Percentiles rank a stretch among this genome's conserved stretches.
Evolutionary conservation across 35 echinoderm and acorn worm genomes (phyloP).

Genomic region (Apostichopus californicus): DNA sequence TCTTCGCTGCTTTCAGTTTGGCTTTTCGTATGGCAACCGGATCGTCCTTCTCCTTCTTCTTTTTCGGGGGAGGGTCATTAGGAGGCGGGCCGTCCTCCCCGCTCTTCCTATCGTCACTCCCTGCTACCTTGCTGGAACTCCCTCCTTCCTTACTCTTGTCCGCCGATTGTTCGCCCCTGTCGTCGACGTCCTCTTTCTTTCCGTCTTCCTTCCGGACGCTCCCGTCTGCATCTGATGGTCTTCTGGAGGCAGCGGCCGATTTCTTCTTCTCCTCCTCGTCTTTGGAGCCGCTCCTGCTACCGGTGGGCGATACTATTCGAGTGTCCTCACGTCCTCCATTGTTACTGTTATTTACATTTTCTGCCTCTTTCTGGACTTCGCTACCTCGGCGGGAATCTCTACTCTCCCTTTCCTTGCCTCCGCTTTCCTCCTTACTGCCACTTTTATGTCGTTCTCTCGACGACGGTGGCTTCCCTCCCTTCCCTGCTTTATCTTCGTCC

Average conservation of each 20-base stretch:
- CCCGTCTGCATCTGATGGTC: background rate
- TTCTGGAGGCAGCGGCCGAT: background rate
- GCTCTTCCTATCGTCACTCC: background rate
- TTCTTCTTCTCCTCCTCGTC: background rate
- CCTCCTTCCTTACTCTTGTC: background rate
- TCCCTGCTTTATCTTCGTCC: background rate
- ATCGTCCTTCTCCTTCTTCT: background rate
- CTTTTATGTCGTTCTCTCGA: conserved; percentile 2
- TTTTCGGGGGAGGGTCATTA: too few relatives aligned
- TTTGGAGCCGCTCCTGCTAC: too few relatives aligned
- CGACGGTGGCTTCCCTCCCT: conserved; percentile 28
- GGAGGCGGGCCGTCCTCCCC: background rate
- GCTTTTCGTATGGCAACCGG: background rate
- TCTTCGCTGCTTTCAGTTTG: conserved; percentile 10
- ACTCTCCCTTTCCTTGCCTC: background rate
- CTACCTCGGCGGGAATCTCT: background rate
- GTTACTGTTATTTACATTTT: conserved; percentile 40
- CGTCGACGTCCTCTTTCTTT: too few relatives aligned
- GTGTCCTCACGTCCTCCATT: background rate
- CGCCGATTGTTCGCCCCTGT: too few relatives aligned
- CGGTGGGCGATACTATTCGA: too few relatives aligned
- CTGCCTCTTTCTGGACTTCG: background rate
- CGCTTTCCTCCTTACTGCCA: background rate
- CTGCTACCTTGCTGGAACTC: background rate
- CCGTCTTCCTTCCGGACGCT: background rate